Evolutionary conservation across 2,797 vertebrate species (phyloP), one percentile per base, ranked within the genome.

Genomic region (Synanceia verrucosa): DNA sequence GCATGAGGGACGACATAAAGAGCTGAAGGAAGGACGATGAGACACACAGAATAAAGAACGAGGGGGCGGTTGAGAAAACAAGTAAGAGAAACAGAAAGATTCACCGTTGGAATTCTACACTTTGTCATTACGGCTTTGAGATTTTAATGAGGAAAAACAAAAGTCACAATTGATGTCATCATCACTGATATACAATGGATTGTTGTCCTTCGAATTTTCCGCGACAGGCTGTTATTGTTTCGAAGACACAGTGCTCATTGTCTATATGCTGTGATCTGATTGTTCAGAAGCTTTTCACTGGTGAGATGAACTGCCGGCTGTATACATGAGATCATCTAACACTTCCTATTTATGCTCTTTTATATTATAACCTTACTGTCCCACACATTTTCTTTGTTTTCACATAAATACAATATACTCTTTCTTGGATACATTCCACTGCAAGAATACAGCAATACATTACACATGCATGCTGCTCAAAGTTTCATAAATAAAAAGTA

Each of bases 401-500:
- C n/a, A n/a, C n/a, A n/a, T n/a, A n/a, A n/a, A n/a, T n/a, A n/a
- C n/a, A n/a, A n/a, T n/a, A n/a, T n/a, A 43, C 10, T 19, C 44
- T 50, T 50, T 37, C 31, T 70, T 48, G 52, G 50, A 16, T 46
- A 56, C 56, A 70, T 37, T n/a, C n/a, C 14, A 18, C 28, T 43
- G 52, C 51, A 70, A 31, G 31, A 44, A 69, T 31, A 50, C 36
- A 57, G 44, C 41, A 61, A 28, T 52, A 69, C 70, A 89, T 88
- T 83, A 87, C 47, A 76, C 64, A 73, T 79, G 76, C 76, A 84
- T 61, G 79, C 70, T 68, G 70, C 79, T 82, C 81, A 75, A 72
- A 62, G 74, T 84, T 89, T 85, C 85, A 91, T 90, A 87, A 86
- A 90, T 88, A 88, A 91, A 88, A 77, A 79, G 68, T 48, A 83